Evolutionary conservation across 2,113 vertebrate genomes (phyloP), one percentile per base, ranked within the genome.

Genomic region (Scopus umbretta): DNA sequence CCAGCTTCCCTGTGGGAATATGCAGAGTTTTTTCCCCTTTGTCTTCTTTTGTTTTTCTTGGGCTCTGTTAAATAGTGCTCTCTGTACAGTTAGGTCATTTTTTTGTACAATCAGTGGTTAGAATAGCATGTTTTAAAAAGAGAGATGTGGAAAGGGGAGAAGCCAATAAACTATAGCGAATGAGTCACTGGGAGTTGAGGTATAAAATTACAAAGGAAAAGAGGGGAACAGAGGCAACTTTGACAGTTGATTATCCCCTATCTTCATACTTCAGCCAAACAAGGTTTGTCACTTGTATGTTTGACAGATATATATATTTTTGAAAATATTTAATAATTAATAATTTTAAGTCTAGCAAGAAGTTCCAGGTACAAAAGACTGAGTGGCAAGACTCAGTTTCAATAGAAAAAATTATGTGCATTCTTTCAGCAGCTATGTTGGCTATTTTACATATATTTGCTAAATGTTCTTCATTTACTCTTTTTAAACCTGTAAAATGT

Each of bases 21-120:
- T 26, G 13, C 4, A n/a, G 5, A 2, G 3, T 10, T 47, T 50
- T 84, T 19, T 0, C 3, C 10, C 9, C 9, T 5, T 73, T 52
- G 11, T 17, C 2, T 59, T 73, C 7, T n/a, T 80, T 71, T 53
- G 1, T 27, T 75, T 86, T 68, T 13, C 12, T 42, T 36, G 25
- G 8, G 3, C 0, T 58, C 16, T 65, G 8, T 58, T 86, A n/a
- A 61, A n/a, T 18, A 12, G 2, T 53, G 16, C 3, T 38, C 3
- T 70, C 30, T 94, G 7, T 62, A 61, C 5, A n/a, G 7, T 29
- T 52, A 43, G 11, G 22, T 47, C 7, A 1, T 1, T 42, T 80
- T 56, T 92, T 74, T 52, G 34, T 49, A n/a, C 16, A 49, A 16
- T 32, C 43, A 52, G 29, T 52, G 22, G 3, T 5, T 72, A 61